These are phyloP conservation scores for Carterocephalus palaemon DNA, from an alignment of 2,888 invertebrate species.

Conservation along the genomic window DNA sequence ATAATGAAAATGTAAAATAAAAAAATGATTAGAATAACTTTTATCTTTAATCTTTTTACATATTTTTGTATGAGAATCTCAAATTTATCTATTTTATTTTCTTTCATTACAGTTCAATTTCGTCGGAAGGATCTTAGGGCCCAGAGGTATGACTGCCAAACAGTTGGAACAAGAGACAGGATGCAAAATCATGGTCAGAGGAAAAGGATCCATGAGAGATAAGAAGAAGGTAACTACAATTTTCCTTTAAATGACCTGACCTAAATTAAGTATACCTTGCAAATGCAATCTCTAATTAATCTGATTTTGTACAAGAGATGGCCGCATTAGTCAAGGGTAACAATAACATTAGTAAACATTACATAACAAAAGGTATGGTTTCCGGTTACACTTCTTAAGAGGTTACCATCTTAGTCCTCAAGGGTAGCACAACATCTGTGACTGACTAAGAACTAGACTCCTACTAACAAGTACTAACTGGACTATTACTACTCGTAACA, in stretches of 20 bases:
- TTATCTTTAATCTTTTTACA: too few species aligned
- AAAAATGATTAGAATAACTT: too few species aligned
- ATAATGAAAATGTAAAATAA: too few species aligned
- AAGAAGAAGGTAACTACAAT: slow-evolving; percentile 93
- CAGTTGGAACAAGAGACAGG: slow-evolving; percentile 99
- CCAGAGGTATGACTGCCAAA: slow-evolving; percentile 99
- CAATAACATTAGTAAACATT: too few species aligned
- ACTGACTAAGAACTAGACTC: too few species aligned
- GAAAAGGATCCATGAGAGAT: slow-evolving; percentile 99
- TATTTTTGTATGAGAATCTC: neutral
- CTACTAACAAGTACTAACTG: too few species aligned
- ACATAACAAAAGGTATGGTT: too few species aligned
- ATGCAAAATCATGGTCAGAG: slow-evolving; percentile 99
- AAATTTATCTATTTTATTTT: slow-evolving; percentile 32
- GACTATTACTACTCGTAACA: too few species aligned
- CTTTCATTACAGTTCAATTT: slow-evolving; percentile 97
- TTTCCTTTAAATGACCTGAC: slow-evolving; percentile 23
- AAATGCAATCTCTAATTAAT: slow-evolving; percentile 26
- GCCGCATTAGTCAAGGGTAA: too few species aligned
- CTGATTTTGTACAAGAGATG: slow-evolving; percentile 6
- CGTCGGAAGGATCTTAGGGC: slow-evolving; percentile 99
- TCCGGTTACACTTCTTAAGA: too few species aligned
- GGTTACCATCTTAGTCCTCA: too few species aligned
- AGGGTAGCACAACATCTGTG: too few species aligned
- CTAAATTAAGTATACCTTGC: slow-evolving; percentile 12